phyloP scores from a whole-genome alignment of 2,888 invertebrate genomes.

The Galerucella nymphaeae region DNA sequence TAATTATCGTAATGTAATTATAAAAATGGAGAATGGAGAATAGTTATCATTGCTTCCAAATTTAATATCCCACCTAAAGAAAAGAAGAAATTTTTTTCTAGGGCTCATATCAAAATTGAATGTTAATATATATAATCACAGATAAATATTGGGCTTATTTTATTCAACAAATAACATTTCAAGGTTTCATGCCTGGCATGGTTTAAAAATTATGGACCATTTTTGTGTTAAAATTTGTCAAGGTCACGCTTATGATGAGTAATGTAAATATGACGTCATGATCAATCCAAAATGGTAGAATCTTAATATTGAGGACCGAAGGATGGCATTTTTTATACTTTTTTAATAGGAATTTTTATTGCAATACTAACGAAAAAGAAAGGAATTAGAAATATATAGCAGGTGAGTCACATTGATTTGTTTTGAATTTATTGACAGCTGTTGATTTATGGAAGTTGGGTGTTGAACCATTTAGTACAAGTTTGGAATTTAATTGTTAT shows the following conservation, averaged over 20 bases:
- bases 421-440: constrained; percentile 5
- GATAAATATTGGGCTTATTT: not conserved
- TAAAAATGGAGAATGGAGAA: no score
- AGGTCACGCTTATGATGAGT: constrained; percentile 42
- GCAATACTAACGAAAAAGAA: constrained; percentile 28
- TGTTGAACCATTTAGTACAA: not conserved
- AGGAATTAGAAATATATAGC: constrained; percentile 23
- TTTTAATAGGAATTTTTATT: constrained; percentile 46
- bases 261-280: constrained; percentile 46
- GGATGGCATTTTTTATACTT: constrained; percentile 49
- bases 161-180: constrained; percentile 8
- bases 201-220: constrained; percentile 27
- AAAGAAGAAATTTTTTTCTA: not conserved
- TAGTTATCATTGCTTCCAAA: no score
- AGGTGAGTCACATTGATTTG: constrained; percentile 35
- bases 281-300: constrained; percentile 50
- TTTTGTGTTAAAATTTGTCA: constrained; percentile 33
- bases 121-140: not conserved
- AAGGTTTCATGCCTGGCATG: constrained; percentile 13
- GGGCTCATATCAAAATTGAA: not conserved
- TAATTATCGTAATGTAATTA: no score
- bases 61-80: not conserved
- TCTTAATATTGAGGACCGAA: constrained; percentile 40
- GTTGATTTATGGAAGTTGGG: constrained; percentile 7
- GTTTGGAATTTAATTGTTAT: constrained; percentile 11